These are phyloP conservation scores for Ibycter americanus DNA, from an alignment of 2,797 vertebrate genomes.

Conservation along the genomic window DNA sequence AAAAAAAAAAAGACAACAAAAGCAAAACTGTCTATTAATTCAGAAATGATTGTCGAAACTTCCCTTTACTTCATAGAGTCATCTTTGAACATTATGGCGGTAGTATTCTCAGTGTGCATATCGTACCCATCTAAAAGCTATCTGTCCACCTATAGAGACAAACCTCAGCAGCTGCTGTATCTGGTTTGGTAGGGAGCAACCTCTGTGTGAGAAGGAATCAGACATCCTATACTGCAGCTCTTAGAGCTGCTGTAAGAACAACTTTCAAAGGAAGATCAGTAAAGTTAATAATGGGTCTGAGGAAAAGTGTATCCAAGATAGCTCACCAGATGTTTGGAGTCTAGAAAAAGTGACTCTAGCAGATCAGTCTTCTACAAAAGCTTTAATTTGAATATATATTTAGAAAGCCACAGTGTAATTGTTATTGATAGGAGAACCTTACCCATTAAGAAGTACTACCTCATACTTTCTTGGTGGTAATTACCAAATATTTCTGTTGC, in stretches of 20 bases:
- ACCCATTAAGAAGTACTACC: background rate
- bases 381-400: constrained; percentile 31
- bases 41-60: background rate
- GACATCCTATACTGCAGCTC: background rate
- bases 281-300: constrained; percentile 13
- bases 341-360: background rate
- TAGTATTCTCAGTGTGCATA: background rate
- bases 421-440: background rate
- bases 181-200: background rate
- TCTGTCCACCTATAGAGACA: background rate
- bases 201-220: background rate
- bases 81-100: background rate
- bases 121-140: background rate
- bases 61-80: background rate
- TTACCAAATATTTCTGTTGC: background rate
- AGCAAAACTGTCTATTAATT: background rate
- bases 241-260: background rate
- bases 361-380: background rate
- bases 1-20: background rate
- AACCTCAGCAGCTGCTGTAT: background rate
- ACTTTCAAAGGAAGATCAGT: background rate
- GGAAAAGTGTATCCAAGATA: background rate
- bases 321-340: background rate
- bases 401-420: background rate
- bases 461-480: background rate